A percentile compares a stretch with the other conserved stretches of the same genome.
Evolutionary conservation across 2,113 vertebrate genomes (phyloP).

Genomic region (Hemicordylus capensis): DNA sequence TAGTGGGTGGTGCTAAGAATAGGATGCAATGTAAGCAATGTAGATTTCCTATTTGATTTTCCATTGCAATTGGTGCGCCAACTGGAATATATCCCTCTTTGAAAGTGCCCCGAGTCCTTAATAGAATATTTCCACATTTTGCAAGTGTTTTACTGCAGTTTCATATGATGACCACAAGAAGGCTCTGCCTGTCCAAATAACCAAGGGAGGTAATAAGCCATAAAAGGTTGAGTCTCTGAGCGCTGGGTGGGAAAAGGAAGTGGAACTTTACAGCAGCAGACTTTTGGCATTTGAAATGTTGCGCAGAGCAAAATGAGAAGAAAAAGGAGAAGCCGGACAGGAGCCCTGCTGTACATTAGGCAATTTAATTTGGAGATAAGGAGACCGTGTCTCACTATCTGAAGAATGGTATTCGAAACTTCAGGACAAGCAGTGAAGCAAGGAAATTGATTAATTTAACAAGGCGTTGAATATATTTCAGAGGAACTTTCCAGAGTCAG

Average conservation of each 20-base stretch:
- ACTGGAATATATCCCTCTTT: too few relatives aligned
- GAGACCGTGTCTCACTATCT: background rate
- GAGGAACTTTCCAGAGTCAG: background rate
- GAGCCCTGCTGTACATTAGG: background rate
- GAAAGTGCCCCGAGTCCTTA: background rate
- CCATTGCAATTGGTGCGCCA: too few relatives aligned
- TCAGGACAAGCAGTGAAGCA: background rate
- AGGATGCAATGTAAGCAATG: too few relatives aligned
- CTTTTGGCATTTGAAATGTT: background rate
- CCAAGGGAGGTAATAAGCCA: background rate
- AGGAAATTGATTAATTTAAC: background rate
- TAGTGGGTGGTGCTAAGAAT: too few relatives aligned
- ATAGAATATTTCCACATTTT: too few relatives aligned
- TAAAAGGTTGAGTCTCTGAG: rapidly evolving
- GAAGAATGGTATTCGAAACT: background rate
- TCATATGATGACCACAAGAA: constrained; percentile 5
- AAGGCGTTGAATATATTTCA: background rate
- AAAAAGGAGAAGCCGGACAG: background rate
- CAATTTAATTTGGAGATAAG: constrained; percentile 1
- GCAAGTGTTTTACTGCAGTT: background rate
- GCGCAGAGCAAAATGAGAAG: background rate
- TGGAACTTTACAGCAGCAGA: background rate
- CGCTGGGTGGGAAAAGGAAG: rapidly evolving
- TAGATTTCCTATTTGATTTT: too few relatives aligned
- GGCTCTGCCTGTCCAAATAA: constrained; percentile 22